Base-by-base conservation (phyloP, 2,797 vertebrate genomes). In the Mormyrops attenuatus region DNA sequence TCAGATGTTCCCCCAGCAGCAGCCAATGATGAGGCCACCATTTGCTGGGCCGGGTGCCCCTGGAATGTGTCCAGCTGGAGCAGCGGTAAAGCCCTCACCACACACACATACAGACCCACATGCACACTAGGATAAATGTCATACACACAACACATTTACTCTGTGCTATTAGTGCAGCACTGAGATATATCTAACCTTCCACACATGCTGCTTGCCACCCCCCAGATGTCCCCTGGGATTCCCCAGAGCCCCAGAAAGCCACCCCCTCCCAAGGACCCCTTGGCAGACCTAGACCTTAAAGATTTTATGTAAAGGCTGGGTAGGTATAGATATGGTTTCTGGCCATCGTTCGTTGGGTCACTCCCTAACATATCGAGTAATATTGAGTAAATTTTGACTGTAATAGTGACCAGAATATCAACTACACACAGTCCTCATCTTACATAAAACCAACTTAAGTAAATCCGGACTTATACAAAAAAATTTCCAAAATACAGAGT, bases 231-330 rank as follows among this genome's bases (percentile, higher is more conserved):
- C 92, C 94, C 96, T 47, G 96, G 95, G 91, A 90, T 94, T 89
- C 95, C 97, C 93, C 98, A 98, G 96, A 99, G 98, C 94, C 98
- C 99, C 93, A 98, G 98, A 95, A 99, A 98, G 95, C 98, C 98
- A 92, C 95, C 95, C 17, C 97, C 98, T 92, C 93, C 98, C 92
- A 98, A 99, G 96, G 99, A 99, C 91, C 98, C 99, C 91, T 97
- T 99, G 96, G 98, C 99, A 94, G 99, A 99, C 97, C 98, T 99
- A 95, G 99, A 99, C 96, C 99, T 99, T 95, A 99, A 99, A 96
- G 98, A 99, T 96, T 99, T 99, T 96, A 98, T 99, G 96, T 99
- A 99, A 97, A 96, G 91, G 90, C 89, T 88, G 41, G 57, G 87
- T 88, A 88, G 17, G 38, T 41, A 34, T 41, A n/a, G 17, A 9